Percentiles rank a stretch among this genome's conserved stretches.
Evolutionary conservation across 2,888 invertebrate genomes (phyloP).

Genomic region (Leptopilina syphax): DNA sequence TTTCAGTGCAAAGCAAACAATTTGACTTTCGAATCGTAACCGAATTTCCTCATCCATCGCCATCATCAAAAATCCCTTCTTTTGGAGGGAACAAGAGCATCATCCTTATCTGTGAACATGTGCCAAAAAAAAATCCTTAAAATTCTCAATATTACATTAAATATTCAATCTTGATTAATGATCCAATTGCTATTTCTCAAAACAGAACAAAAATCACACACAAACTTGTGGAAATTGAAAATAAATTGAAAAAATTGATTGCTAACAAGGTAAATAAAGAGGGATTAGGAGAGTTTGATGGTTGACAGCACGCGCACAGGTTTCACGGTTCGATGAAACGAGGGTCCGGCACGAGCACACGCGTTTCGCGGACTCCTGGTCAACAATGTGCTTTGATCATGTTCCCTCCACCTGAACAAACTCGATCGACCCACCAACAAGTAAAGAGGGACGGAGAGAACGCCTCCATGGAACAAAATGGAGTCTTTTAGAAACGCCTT

Average conservation of each 20-base stretch:
- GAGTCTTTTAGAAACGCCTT: slow-evolving; percentile 62
- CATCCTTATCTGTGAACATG: not conserved
- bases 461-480: slow-evolving; percentile 70
- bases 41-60: not conserved
- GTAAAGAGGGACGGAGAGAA: slow-evolving; percentile 63
- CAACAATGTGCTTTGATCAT: slow-evolving; percentile 68
- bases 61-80: not conserved
- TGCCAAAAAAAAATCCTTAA: too few species aligned
- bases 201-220: too few species aligned
- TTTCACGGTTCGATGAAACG: slow-evolving; percentile 47
- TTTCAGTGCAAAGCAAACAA: too few species aligned
- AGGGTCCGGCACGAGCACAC: slow-evolving; percentile 65
- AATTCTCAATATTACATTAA: too few species aligned
- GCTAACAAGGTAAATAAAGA: not conserved
- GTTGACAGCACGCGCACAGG: slow-evolving; percentile 43
- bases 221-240: not conserved
- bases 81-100: not conserved
- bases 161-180: too few species aligned
- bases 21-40: too few species aligned
- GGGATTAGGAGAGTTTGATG: slow-evolving; percentile 17
- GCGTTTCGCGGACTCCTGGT: slow-evolving; percentile 72
- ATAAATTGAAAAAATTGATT: not conserved
- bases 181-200: too few species aligned
- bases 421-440: slow-evolving; percentile 60
- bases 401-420: slow-evolving; percentile 64